A percentile compares a stretch with the other conserved stretches of the same genome.
Conservation (phyloP, 2,113 vertebrate species). For the Camarhynchus parvulus region DNA sequence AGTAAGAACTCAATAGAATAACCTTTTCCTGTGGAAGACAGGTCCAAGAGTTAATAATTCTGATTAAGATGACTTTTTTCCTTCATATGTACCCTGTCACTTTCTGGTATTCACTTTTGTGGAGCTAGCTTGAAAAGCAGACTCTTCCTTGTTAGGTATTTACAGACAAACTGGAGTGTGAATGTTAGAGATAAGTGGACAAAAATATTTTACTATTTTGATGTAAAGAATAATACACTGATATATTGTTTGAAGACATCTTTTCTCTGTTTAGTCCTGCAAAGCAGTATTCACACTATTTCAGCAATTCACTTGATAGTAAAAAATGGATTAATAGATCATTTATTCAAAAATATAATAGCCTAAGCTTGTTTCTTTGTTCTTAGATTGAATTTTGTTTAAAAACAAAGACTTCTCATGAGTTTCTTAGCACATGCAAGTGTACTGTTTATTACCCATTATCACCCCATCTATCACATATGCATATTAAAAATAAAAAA, state of each 20-base stretch:
- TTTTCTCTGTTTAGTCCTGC: neutral
- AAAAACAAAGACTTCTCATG: neutral
- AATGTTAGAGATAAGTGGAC: neutral
- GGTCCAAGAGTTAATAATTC: neutral
- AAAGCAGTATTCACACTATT: neutral
- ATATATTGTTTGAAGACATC: neutral
- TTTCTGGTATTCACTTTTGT: neutral
- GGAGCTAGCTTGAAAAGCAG: neutral
- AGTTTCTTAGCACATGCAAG: neutral
- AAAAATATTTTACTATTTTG: neutral
- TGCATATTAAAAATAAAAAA: neutral
- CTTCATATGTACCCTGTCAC: neutral
- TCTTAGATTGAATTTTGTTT: neutral
- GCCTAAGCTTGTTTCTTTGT: neutral
- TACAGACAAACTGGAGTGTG: neutral
- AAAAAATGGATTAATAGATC: neutral
- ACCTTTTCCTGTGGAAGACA: neutral
- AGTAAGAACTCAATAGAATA: neutral
- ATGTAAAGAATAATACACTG: neutral
- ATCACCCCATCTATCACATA: neutral
- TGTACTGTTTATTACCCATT: neutral
- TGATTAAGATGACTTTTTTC: neutral
- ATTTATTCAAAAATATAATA: neutral
- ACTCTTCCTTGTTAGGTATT: neutral
- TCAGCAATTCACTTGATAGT: neutral